Conservation (phyloP, 2,113 vertebrate species). For the Pituophis catenifer region DNA sequence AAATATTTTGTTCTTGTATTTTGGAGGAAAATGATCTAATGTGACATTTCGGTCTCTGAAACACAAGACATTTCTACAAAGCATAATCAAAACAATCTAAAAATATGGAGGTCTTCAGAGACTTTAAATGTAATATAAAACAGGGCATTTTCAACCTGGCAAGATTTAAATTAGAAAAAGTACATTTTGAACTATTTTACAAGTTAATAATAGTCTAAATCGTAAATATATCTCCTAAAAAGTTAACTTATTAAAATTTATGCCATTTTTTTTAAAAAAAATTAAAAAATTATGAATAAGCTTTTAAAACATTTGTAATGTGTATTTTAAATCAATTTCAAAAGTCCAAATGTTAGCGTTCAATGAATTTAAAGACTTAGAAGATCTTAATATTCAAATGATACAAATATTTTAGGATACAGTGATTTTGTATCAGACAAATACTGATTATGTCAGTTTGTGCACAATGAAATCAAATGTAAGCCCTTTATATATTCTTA, state of each 20-base stretch:
- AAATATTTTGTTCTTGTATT: background rate
- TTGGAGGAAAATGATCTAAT: constrained; percentile 12
- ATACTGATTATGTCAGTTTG: background rate
- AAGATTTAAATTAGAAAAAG: background rate
- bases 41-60: background rate
- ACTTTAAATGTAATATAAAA: background rate
- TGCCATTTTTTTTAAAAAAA: background rate
- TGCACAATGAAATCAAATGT: background rate
- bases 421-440: background rate
- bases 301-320: background rate
- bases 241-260: background rate
- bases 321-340: background rate
- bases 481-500: background rate
- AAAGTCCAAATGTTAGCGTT: background rate
- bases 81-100: background rate
- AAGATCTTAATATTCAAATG: background rate
- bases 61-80: background rate
- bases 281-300: background rate
- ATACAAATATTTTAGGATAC: background rate
- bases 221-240: background rate
- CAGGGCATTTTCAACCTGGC: background rate
- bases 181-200: background rate
- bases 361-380: background rate
- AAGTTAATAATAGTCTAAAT: background rate
- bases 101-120: background rate